Evolutionary conservation across 1,140 invertebrate species (phyloP).

Genomic region (Danaus melanippus): DNA sequence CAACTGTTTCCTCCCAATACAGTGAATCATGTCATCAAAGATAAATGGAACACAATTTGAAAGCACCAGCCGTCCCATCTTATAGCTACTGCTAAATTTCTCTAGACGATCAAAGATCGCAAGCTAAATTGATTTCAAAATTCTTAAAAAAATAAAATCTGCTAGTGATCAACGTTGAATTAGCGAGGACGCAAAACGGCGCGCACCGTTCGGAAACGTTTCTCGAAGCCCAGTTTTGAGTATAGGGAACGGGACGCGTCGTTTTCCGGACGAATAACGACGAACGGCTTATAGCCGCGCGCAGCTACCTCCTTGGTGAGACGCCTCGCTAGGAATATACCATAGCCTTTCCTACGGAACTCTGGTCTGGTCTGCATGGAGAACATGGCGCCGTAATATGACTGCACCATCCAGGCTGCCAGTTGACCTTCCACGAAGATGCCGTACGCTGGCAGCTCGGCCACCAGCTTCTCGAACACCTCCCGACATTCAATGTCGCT

Average conservation of each 20-base stretch:
- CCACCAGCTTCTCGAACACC: conserved; percentile 84
- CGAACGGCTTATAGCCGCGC: conserved; percentile 85
- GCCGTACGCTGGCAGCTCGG: conserved; percentile 82
- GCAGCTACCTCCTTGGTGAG: conserved; percentile 80
- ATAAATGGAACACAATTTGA: conserved; percentile 31
- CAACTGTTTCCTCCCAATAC: neutral
- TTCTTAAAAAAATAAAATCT: conserved; percentile 73
- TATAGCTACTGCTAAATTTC: conserved; percentile 66
- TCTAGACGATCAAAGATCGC: conserved; percentile 69
- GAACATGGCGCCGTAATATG: conserved; percentile 91
- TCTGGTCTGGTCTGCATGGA: conserved; percentile 91
- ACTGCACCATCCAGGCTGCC: conserved; percentile 89
- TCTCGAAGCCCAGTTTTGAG: conserved; percentile 84
- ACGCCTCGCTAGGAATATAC: conserved; percentile 77
- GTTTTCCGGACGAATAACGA: conserved; percentile 89
- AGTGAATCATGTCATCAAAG: neutral
- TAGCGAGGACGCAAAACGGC: conserved; percentile 80
- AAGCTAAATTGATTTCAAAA: conserved; percentile 71
- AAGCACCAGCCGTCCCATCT: conserved; percentile 60
- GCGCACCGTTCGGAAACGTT: conserved; percentile 82
- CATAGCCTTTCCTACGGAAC: conserved; percentile 84
- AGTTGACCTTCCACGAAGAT: conserved; percentile 81
- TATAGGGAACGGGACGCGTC: conserved; percentile 86
- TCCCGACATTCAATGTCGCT: conserved; percentile 88
- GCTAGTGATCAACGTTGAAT: conserved; percentile 63